These are phyloP conservation scores for Rhinophrynus dorsalis DNA, from an alignment of 2,797 vertebrate genomes.

Conservation along the genomic window DNA sequence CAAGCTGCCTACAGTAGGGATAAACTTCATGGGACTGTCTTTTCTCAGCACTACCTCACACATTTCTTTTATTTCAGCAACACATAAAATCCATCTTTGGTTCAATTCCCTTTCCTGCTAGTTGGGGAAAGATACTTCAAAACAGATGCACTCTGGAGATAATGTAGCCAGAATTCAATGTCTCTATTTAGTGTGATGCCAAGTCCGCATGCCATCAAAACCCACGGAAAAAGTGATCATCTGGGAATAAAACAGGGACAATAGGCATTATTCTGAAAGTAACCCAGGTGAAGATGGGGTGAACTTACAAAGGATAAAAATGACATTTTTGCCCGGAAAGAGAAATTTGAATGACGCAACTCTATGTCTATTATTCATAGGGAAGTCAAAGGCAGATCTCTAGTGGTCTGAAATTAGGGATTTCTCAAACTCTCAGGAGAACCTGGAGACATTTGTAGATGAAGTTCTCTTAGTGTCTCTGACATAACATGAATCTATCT, in stretches of 20 bases:
- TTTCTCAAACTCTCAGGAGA: background rate
- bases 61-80: conserved; percentile 65
- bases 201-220: conserved; percentile 59
- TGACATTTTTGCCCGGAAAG: background rate
- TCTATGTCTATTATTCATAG: background rate
- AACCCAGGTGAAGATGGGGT: conserved; percentile 15
- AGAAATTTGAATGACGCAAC: background rate
- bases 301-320: background rate
- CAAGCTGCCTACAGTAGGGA: background rate
- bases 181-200: conserved; percentile 65
- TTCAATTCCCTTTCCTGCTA: conserved; percentile 74
- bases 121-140: conserved; percentile 71
- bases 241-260: conserved; percentile 30
- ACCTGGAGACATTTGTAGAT: background rate
- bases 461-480: background rate
- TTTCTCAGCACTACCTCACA: conserved; percentile 53
- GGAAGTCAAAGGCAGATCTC: too few species aligned
- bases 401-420: too few species aligned
- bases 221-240: conserved; percentile 24
- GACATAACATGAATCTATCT: background rate
- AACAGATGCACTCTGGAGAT: conserved; percentile 74
- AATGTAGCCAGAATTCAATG: conserved; percentile 65
- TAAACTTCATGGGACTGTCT: conserved; percentile 1
- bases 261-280: conserved; percentile 50
- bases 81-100: conserved; percentile 67